Evolutionary conservation across 2,113 vertebrate species (phyloP).

Genomic region (Tiliqua scincoides): DNA sequence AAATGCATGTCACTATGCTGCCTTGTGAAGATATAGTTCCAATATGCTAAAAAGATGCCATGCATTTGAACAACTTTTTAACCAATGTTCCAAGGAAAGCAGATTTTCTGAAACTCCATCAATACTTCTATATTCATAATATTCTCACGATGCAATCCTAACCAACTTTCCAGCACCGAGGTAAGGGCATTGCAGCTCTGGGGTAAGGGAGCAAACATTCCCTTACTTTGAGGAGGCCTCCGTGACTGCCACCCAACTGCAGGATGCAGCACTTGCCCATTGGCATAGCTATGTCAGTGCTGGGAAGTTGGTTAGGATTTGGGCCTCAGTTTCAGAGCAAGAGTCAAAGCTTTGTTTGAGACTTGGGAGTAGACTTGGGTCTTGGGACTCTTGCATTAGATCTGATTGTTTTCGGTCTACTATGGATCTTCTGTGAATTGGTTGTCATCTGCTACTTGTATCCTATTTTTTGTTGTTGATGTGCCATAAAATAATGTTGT

Average conservation of each 20-base stretch:
- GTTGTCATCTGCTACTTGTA: background rate
- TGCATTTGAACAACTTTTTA: background rate
- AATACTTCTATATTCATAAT: background rate
- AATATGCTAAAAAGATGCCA: background rate
- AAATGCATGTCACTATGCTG: background rate
- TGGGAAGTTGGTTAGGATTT: too few relatives aligned
- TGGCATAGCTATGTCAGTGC: too few relatives aligned
- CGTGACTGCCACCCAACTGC: too few relatives aligned
- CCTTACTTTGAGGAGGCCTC: too few relatives aligned
- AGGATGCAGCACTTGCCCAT: too few relatives aligned
- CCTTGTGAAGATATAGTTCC: background rate
- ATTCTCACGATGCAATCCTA: too few relatives aligned
- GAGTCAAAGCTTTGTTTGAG: background rate
- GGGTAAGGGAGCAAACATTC: too few relatives aligned
- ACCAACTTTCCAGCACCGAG: too few relatives aligned
- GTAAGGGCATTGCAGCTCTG: too few relatives aligned
- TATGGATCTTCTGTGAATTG: background rate
- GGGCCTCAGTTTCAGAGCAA: background rate
- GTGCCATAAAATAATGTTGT: slow-evolving; percentile 29
- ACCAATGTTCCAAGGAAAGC: background rate
- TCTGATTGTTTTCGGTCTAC: background rate
- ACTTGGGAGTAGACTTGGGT: background rate
- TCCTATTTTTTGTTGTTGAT: slow-evolving; percentile 7
- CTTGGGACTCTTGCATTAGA: too few relatives aligned
- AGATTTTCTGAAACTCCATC: background rate